Conservation (phyloP, 2,113 vertebrate genomes). For the Bos taurus region DNA sequence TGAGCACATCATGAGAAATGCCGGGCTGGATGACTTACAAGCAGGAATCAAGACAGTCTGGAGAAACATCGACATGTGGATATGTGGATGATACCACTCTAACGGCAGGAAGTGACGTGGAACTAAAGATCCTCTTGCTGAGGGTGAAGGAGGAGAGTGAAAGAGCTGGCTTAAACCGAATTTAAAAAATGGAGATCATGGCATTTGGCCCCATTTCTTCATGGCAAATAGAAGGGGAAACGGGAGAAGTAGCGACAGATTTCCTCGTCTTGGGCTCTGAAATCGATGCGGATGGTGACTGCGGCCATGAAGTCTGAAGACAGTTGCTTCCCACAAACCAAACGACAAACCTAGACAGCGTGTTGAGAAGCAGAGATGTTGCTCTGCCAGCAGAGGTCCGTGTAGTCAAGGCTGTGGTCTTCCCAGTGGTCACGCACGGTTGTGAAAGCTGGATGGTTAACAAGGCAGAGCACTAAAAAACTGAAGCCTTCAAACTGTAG, state of each 20-base stretch:
- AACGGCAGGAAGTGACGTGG: background rate
- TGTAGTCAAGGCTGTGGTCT: background rate
- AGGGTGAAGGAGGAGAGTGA: background rate
- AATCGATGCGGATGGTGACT: background rate
- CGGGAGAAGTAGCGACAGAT: background rate
- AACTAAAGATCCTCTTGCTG: background rate
- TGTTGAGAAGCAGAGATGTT: background rate
- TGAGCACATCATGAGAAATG: background rate
- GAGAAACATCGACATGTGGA: background rate
- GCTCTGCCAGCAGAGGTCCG: background rate
- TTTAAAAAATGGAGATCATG: background rate
- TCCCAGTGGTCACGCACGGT: rapidly evolving
- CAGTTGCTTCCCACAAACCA: background rate
- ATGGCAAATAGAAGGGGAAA: background rate
- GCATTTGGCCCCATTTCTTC: background rate
- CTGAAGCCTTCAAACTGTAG: background rate
- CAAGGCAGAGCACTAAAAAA: background rate
- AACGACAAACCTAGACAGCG: background rate
- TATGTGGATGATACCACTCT: background rate
- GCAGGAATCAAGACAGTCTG: background rate
- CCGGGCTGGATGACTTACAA: background rate
- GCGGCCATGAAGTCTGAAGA: background rate
- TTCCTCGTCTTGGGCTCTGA: background rate
- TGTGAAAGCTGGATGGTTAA: background rate
- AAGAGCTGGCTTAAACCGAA: background rate